Percentiles rank a stretch among this genome's conserved stretches.
Evolutionary conservation across 2,888 invertebrate genomes (phyloP).

Genomic region (Podotricha telesiphe): DNA sequence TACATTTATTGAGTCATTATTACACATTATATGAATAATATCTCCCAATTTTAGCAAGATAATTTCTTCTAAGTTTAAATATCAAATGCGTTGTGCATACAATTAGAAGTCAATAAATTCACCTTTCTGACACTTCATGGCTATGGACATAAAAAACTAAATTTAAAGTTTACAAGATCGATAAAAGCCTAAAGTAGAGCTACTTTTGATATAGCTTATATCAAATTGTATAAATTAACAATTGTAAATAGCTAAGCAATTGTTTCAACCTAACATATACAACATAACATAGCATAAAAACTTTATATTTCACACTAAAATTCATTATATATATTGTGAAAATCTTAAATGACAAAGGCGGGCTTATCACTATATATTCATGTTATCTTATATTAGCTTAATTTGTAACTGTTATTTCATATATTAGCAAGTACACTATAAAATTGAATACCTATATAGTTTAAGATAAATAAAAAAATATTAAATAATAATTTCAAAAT

Average conservation of each 20-base stretch:
- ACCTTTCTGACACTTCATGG: constrained; percentile 24
- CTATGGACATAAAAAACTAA: constrained; percentile 10
- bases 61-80: constrained; percentile 16
- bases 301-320: no score
- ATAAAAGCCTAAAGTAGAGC: constrained; percentile 8
- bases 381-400: no score
- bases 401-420: no score
- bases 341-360: no score
- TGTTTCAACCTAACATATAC: not conserved
- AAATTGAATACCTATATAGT: no score
- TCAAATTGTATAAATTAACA: constrained; percentile 2
- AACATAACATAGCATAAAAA: no score
- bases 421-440: no score
- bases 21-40: not conserved
- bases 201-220: not conserved
- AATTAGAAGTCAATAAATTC: constrained; percentile 11
- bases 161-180: constrained; percentile 15
- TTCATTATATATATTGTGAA: no score
- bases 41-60: constrained; percentile 10
- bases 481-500: no score
- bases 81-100: not conserved
- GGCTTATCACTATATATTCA: no score
- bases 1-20: constrained; percentile 9
- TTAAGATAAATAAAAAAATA: no score
- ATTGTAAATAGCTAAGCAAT: not conserved